Percentiles rank a stretch among this genome's conserved stretches.
Evolutionary conservation across 2,797 vertebrate species (phyloP).

Genomic region (Sebastes iracundus): DNA sequence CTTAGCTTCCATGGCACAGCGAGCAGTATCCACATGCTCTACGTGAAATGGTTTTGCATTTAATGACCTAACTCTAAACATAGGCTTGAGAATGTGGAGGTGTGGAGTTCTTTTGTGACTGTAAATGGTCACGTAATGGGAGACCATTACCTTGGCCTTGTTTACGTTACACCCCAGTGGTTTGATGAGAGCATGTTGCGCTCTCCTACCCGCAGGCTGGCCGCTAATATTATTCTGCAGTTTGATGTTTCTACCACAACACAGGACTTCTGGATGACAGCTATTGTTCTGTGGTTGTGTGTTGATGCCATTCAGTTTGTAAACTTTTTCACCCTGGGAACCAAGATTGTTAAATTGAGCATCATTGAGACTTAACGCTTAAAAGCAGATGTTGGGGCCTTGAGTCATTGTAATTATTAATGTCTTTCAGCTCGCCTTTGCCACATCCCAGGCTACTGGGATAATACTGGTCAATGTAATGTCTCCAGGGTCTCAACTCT

Average conservation of each 20-base stretch:
- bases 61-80: slow-evolving; percentile 46
- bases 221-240: slow-evolving; percentile 32
- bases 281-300: neutral
- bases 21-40: neutral
- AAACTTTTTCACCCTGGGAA: neutral
- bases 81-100: slow-evolving; percentile 36
- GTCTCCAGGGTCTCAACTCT: slow-evolving; percentile 8
- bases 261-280: neutral
- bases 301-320: neutral
- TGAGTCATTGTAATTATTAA: neutral
- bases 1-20: neutral
- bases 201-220: slow-evolving; percentile 30
- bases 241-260: slow-evolving; percentile 24
- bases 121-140: slow-evolving; percentile 69
- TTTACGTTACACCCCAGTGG: slow-evolving; percentile 66
- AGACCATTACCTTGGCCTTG: slow-evolving; percentile 50
- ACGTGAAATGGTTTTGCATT: slow-evolving; percentile 8
- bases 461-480: neutral
- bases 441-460: neutral
- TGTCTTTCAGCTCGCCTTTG: neutral
- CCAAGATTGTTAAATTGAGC: slow-evolving; percentile 1
- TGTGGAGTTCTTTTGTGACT: slow-evolving; percentile 59
- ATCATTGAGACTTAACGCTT: neutral
- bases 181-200: slow-evolving; percentile 51
- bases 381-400: slow-evolving; percentile 8